Conservation (phyloP, 2,888 invertebrate genomes). For the Mesoligia furuncula region DNA sequence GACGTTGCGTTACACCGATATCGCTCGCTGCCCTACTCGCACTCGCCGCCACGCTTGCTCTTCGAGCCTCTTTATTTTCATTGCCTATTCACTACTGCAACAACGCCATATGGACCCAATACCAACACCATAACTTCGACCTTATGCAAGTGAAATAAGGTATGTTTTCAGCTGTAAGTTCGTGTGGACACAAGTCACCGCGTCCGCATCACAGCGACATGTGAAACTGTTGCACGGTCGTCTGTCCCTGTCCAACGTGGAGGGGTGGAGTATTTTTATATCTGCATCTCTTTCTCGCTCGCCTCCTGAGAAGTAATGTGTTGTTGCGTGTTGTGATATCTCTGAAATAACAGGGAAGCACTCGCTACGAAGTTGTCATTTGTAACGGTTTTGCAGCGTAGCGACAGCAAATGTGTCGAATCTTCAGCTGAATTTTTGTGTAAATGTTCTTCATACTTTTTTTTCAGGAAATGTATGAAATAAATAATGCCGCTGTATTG, state of each 20-base stretch:
- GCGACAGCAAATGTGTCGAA: constrained; percentile 72
- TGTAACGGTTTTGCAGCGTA: constrained; percentile 88
- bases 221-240: constrained; percentile 85
- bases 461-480: neutral
- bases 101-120: constrained; percentile 71
- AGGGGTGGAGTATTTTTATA: constrained; percentile 81
- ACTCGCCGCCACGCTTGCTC: constrained; percentile 70
- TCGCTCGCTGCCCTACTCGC: constrained; percentile 79
- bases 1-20: constrained; percentile 77
- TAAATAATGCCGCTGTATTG: neutral
- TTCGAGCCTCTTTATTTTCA: constrained; percentile 82
- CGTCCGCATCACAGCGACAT: constrained; percentile 74
- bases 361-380: constrained; percentile 90
- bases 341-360: constrained; percentile 91
- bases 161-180: constrained; percentile 54
- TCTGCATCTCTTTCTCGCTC: constrained; percentile 81
- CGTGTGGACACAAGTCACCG: constrained; percentile 66
- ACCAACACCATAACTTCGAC: constrained; percentile 57
- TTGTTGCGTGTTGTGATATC: constrained; percentile 91
- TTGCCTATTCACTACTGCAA: constrained; percentile 71
- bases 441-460: neutral
- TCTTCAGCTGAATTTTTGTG: constrained; percentile 9
- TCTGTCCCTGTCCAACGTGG: constrained; percentile 78
- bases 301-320: constrained; percentile 89
- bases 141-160: constrained; percentile 58